A percentile compares a stretch with the other conserved stretches of the same genome.
Evolutionary conservation across 2,113 vertebrate species (phyloP).

Genomic region (Aldabrachelys gigantea): DNA sequence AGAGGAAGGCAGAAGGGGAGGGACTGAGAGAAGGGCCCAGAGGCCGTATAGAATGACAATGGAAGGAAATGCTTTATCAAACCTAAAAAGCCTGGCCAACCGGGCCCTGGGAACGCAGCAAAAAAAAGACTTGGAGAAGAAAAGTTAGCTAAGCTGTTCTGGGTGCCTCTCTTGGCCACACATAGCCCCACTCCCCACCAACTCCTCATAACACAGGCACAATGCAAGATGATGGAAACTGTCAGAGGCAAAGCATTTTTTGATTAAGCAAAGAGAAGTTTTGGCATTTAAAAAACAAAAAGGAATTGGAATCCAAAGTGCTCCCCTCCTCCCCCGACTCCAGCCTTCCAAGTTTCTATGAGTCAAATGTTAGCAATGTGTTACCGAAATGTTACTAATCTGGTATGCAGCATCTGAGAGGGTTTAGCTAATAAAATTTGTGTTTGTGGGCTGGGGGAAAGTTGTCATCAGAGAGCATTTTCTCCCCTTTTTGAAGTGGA

Average conservation of each 20-base stretch:
- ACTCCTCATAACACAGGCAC: slow-evolving; percentile 27
- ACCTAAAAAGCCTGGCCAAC: slow-evolving; percentile 69
- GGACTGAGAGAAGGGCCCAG: slow-evolving; percentile 64
- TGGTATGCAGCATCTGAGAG: slow-evolving; percentile 70
- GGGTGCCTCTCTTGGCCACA: slow-evolving; percentile 45
- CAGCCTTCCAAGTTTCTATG: slow-evolving; percentile 76
- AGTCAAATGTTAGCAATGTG: slow-evolving; percentile 79
- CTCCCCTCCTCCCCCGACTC: slow-evolving; percentile 55
- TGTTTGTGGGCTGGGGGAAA: slow-evolving; percentile 48
- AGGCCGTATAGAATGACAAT: slow-evolving; percentile 77
- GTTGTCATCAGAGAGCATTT: slow-evolving; percentile 1
- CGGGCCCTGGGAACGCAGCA: slow-evolving; percentile 69
- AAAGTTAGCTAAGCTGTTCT: slow-evolving; percentile 32
- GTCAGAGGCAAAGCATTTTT: background rate
- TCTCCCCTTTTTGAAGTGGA: rapidly evolving
- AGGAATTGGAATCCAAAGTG: slow-evolving; percentile 62
- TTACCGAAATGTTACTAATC: slow-evolving; percentile 76
- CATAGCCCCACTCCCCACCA: background rate
- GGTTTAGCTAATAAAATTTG: slow-evolving; percentile 48
- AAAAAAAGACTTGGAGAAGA: slow-evolving; percentile 13
- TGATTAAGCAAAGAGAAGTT: slow-evolving; percentile 31
- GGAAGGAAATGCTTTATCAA: slow-evolving; percentile 79
- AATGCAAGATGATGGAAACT: background rate
- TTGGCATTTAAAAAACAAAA: background rate
- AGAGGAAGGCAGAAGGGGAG: slow-evolving; percentile 67